Evolutionary conservation across 2,888 invertebrate genomes (phyloP).

Genomic region (Lasius platythorax): DNA sequence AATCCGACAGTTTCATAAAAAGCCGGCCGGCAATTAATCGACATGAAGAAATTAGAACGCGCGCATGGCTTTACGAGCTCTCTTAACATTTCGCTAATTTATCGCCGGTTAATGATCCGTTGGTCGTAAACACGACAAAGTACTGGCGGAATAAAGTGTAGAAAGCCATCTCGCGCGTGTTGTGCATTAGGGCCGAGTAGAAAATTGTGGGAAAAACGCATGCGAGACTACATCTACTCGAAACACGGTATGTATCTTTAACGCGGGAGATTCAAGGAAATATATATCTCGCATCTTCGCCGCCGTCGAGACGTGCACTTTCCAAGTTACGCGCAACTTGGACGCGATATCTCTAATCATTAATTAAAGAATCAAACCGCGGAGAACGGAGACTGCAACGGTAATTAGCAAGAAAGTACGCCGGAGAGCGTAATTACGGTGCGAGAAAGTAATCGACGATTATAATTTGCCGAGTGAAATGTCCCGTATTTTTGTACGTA

Average conservation of each 20-base stretch:
- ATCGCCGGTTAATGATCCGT: slow-evolving; percentile 49
- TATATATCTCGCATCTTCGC: slow-evolving; percentile 8
- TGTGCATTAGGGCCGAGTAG: slow-evolving; percentile 31
- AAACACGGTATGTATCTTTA: not conserved
- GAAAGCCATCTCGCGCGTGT: slow-evolving; percentile 49
- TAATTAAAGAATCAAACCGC: slow-evolving; percentile 71
- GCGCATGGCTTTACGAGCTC: slow-evolving; percentile 12
- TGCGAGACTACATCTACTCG: not conserved
- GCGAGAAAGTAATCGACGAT: slow-evolving; percentile 76
- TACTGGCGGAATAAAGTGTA: slow-evolving; percentile 51
- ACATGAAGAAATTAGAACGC: slow-evolving; percentile 32
- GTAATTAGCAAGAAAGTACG: slow-evolving; percentile 77
- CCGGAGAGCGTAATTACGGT: slow-evolving; percentile 71
- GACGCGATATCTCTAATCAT: slow-evolving; percentile 54
- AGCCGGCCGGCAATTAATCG: slow-evolving; percentile 7
- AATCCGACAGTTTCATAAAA: slow-evolving; percentile 1
- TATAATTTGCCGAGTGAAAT: slow-evolving; percentile 62
- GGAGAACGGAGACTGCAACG: slow-evolving; percentile 61
- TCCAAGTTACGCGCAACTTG: slow-evolving; percentile 26
- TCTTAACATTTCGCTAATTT: slow-evolving; percentile 45
- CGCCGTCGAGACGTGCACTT: slow-evolving; percentile 27
- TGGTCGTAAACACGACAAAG: slow-evolving; percentile 40
- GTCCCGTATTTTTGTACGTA: not conserved
- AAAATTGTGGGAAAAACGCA: slow-evolving; percentile 33
- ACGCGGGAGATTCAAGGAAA: slow-evolving; percentile 24